Evolutionary conservation across 1,140 invertebrate genomes (phyloP).

Genomic region (Ceratoteleas bidentatus): DNA sequence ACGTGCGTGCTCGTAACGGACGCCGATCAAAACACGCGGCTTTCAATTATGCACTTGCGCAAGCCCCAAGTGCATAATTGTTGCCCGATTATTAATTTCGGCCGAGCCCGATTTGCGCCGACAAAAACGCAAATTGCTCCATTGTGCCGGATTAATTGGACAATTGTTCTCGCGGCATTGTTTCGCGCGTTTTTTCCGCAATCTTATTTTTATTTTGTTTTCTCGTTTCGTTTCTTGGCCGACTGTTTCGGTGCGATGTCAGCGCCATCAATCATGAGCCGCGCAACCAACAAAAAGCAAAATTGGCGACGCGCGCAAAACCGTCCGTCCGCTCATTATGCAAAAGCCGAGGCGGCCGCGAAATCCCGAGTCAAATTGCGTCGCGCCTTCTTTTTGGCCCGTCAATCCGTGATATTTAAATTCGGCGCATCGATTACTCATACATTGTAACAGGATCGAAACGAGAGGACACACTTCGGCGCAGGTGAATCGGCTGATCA

Average conservation of each 20-base stretch:
- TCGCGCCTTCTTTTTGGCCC: slow-evolving; percentile 17
- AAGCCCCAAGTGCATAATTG: no score
- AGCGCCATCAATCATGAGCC: slow-evolving; percentile 14
- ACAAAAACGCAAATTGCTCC: background rate
- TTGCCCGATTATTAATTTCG: no score
- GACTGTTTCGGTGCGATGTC: slow-evolving; percentile 1
- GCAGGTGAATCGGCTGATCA: slow-evolving; percentile 63
- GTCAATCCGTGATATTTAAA: slow-evolving; percentile 43
- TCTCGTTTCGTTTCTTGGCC: background rate
- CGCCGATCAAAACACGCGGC: background rate
- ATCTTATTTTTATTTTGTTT: slow-evolving; percentile 1
- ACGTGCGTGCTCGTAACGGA: slow-evolving; percentile 12
- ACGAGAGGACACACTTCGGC: slow-evolving; percentile 52
- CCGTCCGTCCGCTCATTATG: slow-evolving; percentile 5
- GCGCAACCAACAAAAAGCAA: slow-evolving; percentile 15
- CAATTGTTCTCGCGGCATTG: slow-evolving; percentile 7
- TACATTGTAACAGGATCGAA: slow-evolving; percentile 29
- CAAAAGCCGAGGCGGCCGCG: slow-evolving; percentile 23
- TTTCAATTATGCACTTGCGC: slow-evolving; percentile 4
- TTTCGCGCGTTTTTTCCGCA: background rate
- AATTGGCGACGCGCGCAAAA: slow-evolving; percentile 19
- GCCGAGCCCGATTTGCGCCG: no score
- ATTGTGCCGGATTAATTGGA: slow-evolving; percentile 13
- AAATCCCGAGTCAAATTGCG: slow-evolving; percentile 32
- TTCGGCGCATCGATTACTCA: slow-evolving; percentile 55